phyloP scores from a whole-genome alignment of 2,797 vertebrate genomes.

The Enteromius viviparus region DNA sequence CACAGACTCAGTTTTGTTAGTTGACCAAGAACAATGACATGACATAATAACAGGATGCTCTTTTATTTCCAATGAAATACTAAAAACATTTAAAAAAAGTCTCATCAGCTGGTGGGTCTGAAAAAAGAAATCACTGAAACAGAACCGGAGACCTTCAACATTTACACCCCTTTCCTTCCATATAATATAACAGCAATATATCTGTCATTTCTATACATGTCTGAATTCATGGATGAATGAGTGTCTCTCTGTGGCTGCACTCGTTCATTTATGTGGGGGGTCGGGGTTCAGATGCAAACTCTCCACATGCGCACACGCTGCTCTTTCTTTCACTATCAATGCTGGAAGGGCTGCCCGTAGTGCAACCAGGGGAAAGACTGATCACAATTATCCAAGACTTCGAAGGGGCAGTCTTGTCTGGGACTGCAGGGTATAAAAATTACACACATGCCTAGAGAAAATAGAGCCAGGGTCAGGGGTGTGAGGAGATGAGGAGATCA shows the following conservation, averaged over 20 bases:
- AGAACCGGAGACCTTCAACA: not conserved
- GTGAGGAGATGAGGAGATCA: slow-evolving; percentile 61
- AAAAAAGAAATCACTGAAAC: not conserved
- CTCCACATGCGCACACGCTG: slow-evolving; percentile 9
- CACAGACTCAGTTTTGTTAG: slow-evolving; percentile 51
- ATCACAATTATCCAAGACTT: slow-evolving; percentile 51
- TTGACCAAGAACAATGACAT: slow-evolving; percentile 43
- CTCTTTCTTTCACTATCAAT: slow-evolving; percentile 19
- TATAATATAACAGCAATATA: slow-evolving; percentile 18
- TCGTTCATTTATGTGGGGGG: slow-evolving; percentile 25
- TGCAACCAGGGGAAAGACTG: slow-evolving; percentile 45
- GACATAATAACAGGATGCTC: slow-evolving; percentile 8
- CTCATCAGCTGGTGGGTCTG: not conserved
- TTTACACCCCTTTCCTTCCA: slow-evolving; percentile 5
- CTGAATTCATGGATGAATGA: slow-evolving; percentile 26
- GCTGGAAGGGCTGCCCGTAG: slow-evolving; percentile 31
- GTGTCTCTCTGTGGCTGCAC: slow-evolving; percentile 20
- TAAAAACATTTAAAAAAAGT: not conserved
- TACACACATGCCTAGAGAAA: slow-evolving; percentile 84
- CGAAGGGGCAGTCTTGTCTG: slow-evolving; percentile 58
- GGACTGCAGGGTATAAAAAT: slow-evolving; percentile 82
- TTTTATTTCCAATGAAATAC: slow-evolving; percentile 6
- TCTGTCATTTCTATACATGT: not conserved
- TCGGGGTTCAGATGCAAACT: slow-evolving; percentile 22
- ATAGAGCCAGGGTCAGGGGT: slow-evolving; percentile 75